Evolutionary conservation across 2,888 invertebrate genomes (phyloP).

Genomic region (Macaria liturata): DNA sequence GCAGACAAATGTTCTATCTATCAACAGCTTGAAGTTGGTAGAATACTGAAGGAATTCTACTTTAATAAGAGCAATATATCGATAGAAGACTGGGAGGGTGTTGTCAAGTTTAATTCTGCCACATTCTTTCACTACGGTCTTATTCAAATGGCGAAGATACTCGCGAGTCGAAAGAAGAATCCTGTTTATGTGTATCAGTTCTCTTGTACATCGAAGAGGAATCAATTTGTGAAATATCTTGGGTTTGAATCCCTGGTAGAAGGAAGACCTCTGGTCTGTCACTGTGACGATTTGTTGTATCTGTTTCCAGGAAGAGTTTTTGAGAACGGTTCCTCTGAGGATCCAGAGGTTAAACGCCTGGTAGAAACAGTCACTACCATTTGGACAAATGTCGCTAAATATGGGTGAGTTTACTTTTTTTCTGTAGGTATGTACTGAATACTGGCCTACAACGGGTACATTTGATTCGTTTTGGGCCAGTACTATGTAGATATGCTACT

Average conservation of each 20-base stretch:
- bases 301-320: constrained; percentile 38
- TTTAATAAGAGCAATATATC: constrained; percentile 33
- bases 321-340: constrained; percentile 8
- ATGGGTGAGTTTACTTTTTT: constrained; percentile 43
- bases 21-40: constrained; percentile 40
- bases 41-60: constrained; percentile 40
- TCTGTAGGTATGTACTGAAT: too few relatives aligned
- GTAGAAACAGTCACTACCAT: constrained; percentile 46
- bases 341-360: constrained; percentile 37
- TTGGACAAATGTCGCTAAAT: constrained; percentile 57
- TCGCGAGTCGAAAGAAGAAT: constrained; percentile 36
- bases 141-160: constrained; percentile 41
- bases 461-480: too few relatives aligned
- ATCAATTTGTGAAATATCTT: constrained; percentile 35
- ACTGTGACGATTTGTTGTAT: constrained; percentile 49
- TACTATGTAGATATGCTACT: too few relatives aligned
- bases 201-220: constrained; percentile 45
- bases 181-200: constrained; percentile 48
- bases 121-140: constrained; percentile 36
- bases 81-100: constrained; percentile 35
- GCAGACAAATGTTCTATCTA: constrained; percentile 29
- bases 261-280: constrained; percentile 35
- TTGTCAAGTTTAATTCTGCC: constrained; percentile 35
- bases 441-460: too few relatives aligned
- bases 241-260: constrained; percentile 29